Percentiles rank a stretch among this genome's conserved stretches.
phyloP scores from a whole-genome alignment of 2,113 vertebrate species.

The Ictalurus punctatus region DNA sequence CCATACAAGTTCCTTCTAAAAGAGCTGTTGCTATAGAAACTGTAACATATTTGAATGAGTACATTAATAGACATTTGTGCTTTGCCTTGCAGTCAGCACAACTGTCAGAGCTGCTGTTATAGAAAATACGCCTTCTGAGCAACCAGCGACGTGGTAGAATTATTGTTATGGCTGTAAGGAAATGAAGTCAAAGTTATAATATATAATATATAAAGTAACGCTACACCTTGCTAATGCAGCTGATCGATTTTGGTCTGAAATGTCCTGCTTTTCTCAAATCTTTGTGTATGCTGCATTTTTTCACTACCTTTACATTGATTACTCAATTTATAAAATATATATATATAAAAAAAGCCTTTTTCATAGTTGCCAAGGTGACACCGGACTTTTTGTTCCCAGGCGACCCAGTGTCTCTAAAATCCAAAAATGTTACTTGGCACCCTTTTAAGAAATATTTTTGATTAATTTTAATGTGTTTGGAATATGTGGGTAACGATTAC shows the following conservation, averaged over 20 bases:
- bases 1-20: not conserved
- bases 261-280: not conserved
- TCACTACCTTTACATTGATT: not conserved
- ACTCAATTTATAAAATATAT: not conserved
- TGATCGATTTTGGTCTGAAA: not conserved
- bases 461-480: conserved; percentile 1
- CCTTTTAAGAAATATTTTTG: not conserved
- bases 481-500: conserved; percentile 15
- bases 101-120: not conserved
- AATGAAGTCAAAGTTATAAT: not conserved
- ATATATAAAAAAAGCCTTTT: not conserved
- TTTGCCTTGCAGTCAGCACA: not conserved
- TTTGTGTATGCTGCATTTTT: not conserved
- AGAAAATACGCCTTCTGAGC: not conserved
- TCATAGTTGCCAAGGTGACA: not conserved
- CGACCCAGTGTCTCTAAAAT: not conserved
- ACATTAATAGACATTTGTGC: not conserved
- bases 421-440: not conserved
- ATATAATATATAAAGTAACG: not conserved
- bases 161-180: not conserved
- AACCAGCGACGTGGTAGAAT: not conserved
- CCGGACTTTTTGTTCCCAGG: not conserved
- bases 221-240: not conserved
- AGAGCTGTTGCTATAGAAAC: not conserved
- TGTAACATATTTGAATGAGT: not conserved